These are phyloP conservation scores for Enoplosus armatus DNA, from an alignment of 2,797 vertebrate species.

Conservation along the genomic window DNA sequence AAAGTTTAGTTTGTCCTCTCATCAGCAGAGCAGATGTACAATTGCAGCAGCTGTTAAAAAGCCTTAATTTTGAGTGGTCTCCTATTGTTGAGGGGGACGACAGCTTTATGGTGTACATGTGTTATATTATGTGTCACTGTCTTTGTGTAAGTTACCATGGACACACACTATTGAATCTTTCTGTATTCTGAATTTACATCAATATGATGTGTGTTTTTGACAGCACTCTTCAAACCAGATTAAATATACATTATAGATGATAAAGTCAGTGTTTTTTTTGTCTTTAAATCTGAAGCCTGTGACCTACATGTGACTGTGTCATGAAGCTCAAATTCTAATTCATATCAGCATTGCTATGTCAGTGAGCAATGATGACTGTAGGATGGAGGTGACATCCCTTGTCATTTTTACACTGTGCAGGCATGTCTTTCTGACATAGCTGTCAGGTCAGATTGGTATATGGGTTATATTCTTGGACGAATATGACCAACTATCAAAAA, in stretches of 20 bases:
- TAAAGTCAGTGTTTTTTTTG: background rate
- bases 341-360: constrained; percentile 40
- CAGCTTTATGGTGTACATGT: constrained; percentile 29
- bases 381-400: constrained; percentile 58
- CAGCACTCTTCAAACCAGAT: background rate
- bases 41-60: background rate
- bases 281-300: constrained; percentile 22
- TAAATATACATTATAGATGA: background rate
- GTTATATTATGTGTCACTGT: background rate
- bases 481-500: constrained; percentile 24
- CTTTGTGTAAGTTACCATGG: background rate
- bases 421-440: constrained; percentile 39
- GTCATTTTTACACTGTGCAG: constrained; percentile 47
- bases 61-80: constrained; percentile 17
- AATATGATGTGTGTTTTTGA: background rate
- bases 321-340: constrained; percentile 34
- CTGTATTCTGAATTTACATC: background rate
- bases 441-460: constrained; percentile 63
- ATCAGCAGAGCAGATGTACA: constrained; percentile 44
- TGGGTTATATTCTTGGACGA: constrained; percentile 27
- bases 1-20: constrained; percentile 44
- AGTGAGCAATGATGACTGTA: constrained; percentile 39
- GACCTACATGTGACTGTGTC: constrained; percentile 49
- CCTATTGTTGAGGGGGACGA: constrained; percentile 10
- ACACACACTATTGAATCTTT: background rate